phyloP scores from a whole-genome alignment of 2,113 vertebrate species.

The Stictonetta naevosa region DNA sequence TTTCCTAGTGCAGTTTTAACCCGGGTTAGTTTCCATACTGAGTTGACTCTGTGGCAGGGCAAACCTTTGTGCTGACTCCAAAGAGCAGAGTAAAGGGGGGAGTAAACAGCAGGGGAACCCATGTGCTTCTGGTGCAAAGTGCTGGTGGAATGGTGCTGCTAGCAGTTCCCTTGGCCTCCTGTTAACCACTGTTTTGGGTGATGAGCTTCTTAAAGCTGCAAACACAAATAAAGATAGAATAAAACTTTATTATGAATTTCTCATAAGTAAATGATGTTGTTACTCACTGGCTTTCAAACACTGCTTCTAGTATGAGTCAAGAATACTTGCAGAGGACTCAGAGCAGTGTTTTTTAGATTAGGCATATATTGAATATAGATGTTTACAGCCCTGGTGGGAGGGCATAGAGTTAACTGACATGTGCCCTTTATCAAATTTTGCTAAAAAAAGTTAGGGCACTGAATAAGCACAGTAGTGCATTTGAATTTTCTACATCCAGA shows the following conservation, averaged over 20 bases:
- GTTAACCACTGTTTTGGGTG: background rate
- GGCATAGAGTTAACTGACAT: background rate
- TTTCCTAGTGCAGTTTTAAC: background rate
- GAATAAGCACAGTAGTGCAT: rapidly evolving
- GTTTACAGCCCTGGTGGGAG: background rate
- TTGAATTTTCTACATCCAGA: background rate
- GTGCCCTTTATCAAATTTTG: background rate
- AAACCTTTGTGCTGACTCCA: constrained; percentile 17
- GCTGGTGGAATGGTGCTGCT: background rate
- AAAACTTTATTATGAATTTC: background rate
- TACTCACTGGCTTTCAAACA: background rate
- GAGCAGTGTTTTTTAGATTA: background rate
- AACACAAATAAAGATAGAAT: background rate
- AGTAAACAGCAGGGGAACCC: background rate
- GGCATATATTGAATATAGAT: background rate
- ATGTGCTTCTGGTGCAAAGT: background rate
- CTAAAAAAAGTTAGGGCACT: background rate
- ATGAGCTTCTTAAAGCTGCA: background rate
- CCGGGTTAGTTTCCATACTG: background rate
- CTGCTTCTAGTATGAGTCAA: background rate
- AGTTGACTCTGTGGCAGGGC: background rate
- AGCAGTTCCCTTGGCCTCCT: background rate
- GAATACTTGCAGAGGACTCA: background rate
- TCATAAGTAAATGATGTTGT: background rate
- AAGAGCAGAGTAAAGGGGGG: background rate